Conservation (phyloP, 2,888 invertebrate species). For the Cosmia trapezina region DNA sequence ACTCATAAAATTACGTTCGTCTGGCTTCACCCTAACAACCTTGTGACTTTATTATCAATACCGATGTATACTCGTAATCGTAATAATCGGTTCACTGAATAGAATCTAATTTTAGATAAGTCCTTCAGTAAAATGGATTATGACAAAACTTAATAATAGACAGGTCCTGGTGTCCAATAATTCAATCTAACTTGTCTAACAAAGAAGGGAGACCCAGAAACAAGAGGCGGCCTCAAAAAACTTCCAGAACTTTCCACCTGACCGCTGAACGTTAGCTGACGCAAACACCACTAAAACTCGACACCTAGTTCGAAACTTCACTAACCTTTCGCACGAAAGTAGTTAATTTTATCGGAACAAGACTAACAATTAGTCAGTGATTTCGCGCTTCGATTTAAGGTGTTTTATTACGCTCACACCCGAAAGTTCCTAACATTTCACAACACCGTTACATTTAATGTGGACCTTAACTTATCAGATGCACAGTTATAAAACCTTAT, state of each 20-base stretch:
- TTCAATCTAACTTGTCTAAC: conserved; percentile 34
- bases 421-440: conserved; percentile 73
- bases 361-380: conserved; percentile 81
- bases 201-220: conserved; percentile 20
- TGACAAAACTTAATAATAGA: conserved; percentile 15
- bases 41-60: background rate
- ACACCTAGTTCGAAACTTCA: conserved; percentile 55
- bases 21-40: too few species aligned
- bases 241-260: conserved; percentile 41
- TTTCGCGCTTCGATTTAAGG: conserved; percentile 80
- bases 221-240: conserved; percentile 38
- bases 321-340: conserved; percentile 52
- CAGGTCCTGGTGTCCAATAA: conserved; percentile 17
- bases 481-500: conserved; percentile 52
- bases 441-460: conserved; percentile 60
- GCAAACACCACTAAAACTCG: conserved; percentile 49
- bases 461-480: background rate
- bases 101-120: conserved; percentile 22
- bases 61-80: too few species aligned
- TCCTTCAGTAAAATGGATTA: background rate
- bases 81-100: conserved; percentile 13
- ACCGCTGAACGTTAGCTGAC: conserved; percentile 41
- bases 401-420: conserved; percentile 80
- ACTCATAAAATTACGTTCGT: too few species aligned
- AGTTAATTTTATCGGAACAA: conserved; percentile 81